Evolutionary conservation across 2,888 invertebrate genomes (phyloP), one percentile per base, ranked within the genome.

Genomic region (Sialis lutaria): DNA sequence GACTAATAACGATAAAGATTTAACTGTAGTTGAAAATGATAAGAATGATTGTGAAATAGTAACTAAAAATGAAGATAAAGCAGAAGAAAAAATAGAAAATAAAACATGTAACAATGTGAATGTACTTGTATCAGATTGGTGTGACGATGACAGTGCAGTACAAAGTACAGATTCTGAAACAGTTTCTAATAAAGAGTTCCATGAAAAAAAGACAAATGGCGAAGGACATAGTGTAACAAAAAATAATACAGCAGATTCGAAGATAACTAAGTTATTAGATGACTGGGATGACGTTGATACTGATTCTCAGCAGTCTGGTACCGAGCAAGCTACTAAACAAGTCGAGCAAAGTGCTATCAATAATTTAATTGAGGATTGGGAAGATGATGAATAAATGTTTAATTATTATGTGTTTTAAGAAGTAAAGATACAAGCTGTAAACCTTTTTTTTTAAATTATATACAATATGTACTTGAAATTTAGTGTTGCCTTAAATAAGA

Each of bases 351-450:
- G 57, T 47, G 58, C 62, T 12, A 65, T 67, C 12, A 60, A 61
- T 54, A 65, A 64, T 52, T 52, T 67, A 49, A 65, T 67, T 54
- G 63, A 64, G 49, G 67, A 67, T 55, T 67, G 67, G 67, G 65
- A 64, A 32, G 65, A 66, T 45, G 65, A 67, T 42, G 64, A 65
- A 6, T 62, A 63, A 39, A 37, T 39, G 13, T 47, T 37, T 6
- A 37, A 10, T 37, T 22, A 22, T 22, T 22, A 22, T 22, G 22
- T 22, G 22, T 22, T 22, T 22, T 22, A 22, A 22, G 22, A 22
- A 22, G 22, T 22, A 22, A 22, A 22, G 22, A 22, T 22, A 22
- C 22, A 22, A 22, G 22, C 4, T 22, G 22, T 4, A 22, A 22
- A 22, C 22, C 22, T 22, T 22, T 22, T 22, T 22, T 22, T 22